Conservation (phyloP, 2,888 invertebrate species). For the Cerastis leucographa region DNA sequence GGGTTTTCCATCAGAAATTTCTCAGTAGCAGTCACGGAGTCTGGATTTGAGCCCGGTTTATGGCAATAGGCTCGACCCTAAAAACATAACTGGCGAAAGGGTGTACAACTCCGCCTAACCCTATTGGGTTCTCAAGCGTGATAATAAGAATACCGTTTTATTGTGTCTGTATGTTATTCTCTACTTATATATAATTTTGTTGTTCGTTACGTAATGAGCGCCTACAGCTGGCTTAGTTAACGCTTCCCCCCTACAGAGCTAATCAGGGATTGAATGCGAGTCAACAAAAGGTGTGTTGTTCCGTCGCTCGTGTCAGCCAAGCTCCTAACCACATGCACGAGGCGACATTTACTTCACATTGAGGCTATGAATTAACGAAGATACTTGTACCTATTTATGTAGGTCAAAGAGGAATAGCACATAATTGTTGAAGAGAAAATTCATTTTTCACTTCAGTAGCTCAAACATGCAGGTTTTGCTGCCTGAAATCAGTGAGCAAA, state of each 20-base stretch:
- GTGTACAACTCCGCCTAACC: too few relatives aligned
- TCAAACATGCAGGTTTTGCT: too few relatives aligned
- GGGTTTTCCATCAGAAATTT: too few relatives aligned
- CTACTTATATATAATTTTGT: not conserved
- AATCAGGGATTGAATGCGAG: slow-evolving; percentile 53
- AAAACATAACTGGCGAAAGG: too few relatives aligned
- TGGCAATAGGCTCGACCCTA: too few relatives aligned
- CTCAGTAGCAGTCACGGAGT: too few relatives aligned
- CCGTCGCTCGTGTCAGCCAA: slow-evolving; percentile 22
- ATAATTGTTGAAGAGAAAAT: not conserved
- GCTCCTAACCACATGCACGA: slow-evolving; percentile 32
- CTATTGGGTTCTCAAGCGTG: too few relatives aligned
- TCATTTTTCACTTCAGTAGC: too few relatives aligned
- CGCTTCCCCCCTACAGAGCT: slow-evolving; percentile 47
- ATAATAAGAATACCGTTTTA: too few relatives aligned
- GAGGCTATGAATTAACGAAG: not conserved
- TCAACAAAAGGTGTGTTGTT: slow-evolving; percentile 60
- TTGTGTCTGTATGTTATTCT: not conserved
- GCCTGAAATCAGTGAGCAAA: too few relatives aligned
- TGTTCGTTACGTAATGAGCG: slow-evolving; percentile 1
- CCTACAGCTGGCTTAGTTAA: slow-evolving; percentile 31
- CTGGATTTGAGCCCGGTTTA: too few relatives aligned
- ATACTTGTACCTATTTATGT: not conserved
- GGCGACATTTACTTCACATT: slow-evolving; percentile 23
- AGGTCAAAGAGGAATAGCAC: not conserved